Percentiles rank a stretch among this genome's conserved stretches.
These are phyloP conservation scores for Geodia barretti DNA, from an alignment of 37 sponge, comb jelly and placozoan species.

Conservation along the genomic window DNA sequence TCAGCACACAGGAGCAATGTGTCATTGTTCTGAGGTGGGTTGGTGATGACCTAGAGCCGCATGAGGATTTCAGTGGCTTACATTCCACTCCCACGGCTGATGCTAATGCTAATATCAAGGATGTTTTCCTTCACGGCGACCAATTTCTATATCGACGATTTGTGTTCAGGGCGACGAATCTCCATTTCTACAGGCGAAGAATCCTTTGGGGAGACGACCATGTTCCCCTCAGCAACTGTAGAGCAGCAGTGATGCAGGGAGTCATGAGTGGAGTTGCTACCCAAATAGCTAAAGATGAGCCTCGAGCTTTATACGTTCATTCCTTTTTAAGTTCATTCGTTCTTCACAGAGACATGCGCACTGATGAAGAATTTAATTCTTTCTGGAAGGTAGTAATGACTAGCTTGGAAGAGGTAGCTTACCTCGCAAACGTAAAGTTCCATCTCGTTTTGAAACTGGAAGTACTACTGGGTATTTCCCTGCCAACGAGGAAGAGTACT, in stretches of 20 bases:
- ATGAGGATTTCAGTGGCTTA: conserved; percentile 51
- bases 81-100: conserved; percentile 15
- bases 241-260: conserved; percentile 41
- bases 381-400: conserved; percentile 34
- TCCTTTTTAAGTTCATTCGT: conserved; percentile 40
- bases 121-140: conserved; percentile 28
- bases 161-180: too few relatives aligned
- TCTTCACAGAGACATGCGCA: conserved; percentile 22
- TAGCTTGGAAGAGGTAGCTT: too few relatives aligned
- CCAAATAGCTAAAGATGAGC: conserved; percentile 33
- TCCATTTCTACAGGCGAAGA: too few relatives aligned
- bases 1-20: conserved; percentile 36
- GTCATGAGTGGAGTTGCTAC: conserved; percentile 43
- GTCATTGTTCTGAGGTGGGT: conserved; percentile 32
- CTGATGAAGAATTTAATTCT: conserved; percentile 57
- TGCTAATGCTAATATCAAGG: conserved; percentile 21
- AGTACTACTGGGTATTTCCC: too few relatives aligned
- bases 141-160: too few relatives aligned
- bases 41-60: conserved; percentile 26
- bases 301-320: conserved; percentile 44
- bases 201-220: too few relatives aligned
- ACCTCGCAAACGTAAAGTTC: too few relatives aligned
- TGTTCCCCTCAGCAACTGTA: conserved; percentile 17
- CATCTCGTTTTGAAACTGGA: too few relatives aligned
- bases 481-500: too few relatives aligned